phyloP scores from a whole-genome alignment of 2,888 invertebrate species.

The Eupeodes latifasciatus region DNA sequence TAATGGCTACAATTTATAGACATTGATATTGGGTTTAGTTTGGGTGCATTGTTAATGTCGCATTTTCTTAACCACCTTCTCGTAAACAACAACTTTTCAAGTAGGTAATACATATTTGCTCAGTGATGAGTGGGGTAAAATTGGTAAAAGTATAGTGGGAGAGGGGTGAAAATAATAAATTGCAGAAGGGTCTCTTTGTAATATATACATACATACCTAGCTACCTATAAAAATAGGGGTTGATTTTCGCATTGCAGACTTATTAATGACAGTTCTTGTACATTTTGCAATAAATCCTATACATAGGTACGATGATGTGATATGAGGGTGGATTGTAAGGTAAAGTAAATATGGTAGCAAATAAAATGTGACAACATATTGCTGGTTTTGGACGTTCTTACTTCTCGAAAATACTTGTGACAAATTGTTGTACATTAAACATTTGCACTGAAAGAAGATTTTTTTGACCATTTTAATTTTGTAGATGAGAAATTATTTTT shows the following conservation, averaged over 20 bases:
- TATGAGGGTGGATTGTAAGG: constrained; percentile 4
- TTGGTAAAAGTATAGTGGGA: background rate
- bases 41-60: background rate
- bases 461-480: background rate
- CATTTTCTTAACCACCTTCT: constrained; percentile 10
- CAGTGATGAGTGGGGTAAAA: constrained; percentile 26
- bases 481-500: no score
- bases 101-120: background rate
- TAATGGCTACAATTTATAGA: no score
- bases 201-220: background rate
- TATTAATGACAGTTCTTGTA: constrained; percentile 38
- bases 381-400: background rate
- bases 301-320: constrained; percentile 2
- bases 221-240: constrained; percentile 6
- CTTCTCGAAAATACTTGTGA: constrained; percentile 21
- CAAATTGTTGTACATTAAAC: background rate
- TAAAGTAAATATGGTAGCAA: background rate
- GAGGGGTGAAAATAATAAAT: constrained; percentile 28
- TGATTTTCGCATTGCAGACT: constrained; percentile 47
- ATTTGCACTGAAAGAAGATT: background rate
- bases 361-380: background rate
- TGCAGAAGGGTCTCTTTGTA: constrained; percentile 15
- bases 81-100: constrained; percentile 6
- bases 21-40: background rate
- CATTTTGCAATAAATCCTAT: constrained; percentile 41